Evolutionary conservation across 2,888 invertebrate species (phyloP), one percentile per base, ranked within the genome.

Genomic region (Nomada fabriciana): DNA sequence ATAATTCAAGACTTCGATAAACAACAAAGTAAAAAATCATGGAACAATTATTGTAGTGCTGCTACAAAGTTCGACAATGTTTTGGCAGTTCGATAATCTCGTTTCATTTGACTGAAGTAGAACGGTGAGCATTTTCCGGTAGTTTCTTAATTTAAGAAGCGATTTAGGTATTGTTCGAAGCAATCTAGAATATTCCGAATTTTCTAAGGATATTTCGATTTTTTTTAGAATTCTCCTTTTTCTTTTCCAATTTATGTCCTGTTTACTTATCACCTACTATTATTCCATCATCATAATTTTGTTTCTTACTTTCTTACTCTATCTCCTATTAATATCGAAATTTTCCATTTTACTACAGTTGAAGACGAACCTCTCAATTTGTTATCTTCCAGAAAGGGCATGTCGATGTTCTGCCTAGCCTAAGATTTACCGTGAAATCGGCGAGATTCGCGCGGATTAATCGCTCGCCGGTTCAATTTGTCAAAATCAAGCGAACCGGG

Each of bases 21-120:
- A 7, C 77, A 65, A 67, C 60, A n/a, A 43, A 55, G 20, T 15
- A n/a, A 42, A 36, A 36, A 11, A 23, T 53, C n/a, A 15, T 7
- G 43, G 71, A 82, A 71, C 63, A 53, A 80, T 80, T 57, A 63
- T 75, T 52, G 47, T 20, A 53, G 36, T 7, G 29, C 42, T 52
- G 47, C 55, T 53, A 43, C 43, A 52, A 63, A n/a, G 60, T 47
- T 64, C 13, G 18, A n/a, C 36, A 65, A 71, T 52, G 72, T 76
- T 72, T 76, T 55, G 60, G 55, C 60, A 72, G 76, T 68, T 68
- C 42, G 68, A 57, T 76, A 73, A 76, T 73, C 81, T 60, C 82
- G 76, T 81, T 53, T 36, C 47, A 43, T 43, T 60, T 50, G 55
- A 57, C 53, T 59, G 67, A 68, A 59, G 71, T 67, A 29, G 47